Evolutionary conservation across 1,140 invertebrate species (phyloP).

Genomic region (Heliconius nattereri): DNA sequence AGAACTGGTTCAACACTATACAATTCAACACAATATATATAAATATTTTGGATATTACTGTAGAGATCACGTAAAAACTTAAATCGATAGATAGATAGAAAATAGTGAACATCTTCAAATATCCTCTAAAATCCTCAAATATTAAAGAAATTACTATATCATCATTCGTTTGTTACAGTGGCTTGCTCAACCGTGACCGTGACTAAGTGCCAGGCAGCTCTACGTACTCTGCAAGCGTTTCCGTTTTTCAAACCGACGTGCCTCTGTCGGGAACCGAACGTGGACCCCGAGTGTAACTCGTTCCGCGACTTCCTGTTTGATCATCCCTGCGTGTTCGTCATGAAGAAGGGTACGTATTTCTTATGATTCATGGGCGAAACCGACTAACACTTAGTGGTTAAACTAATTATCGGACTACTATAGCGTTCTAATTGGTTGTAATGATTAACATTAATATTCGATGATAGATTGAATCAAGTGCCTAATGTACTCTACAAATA

Average conservation of each 20-base stretch:
- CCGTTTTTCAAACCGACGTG: constrained; percentile 95
- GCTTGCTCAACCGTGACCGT: constrained; percentile 95
- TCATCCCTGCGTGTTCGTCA: constrained; percentile 93
- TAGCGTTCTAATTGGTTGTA: neutral
- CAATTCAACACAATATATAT: too few species aligned
- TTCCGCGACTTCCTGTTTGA: constrained; percentile 95
- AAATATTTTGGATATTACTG: neutral
- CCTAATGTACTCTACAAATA: too few species aligned
- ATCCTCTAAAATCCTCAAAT: too few species aligned
- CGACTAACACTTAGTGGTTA: neutral
- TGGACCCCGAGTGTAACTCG: constrained; percentile 94
- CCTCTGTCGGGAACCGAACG: constrained; percentile 92
- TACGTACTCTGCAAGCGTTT: constrained; percentile 92
- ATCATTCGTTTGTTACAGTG: constrained; percentile 84
- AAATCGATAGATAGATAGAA: too few species aligned
- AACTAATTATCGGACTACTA: neutral
- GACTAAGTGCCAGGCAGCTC: constrained; percentile 93
- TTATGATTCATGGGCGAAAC: too few species aligned
- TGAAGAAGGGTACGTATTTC: constrained; percentile 88
- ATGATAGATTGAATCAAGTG: too few species aligned
- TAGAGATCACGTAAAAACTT: too few species aligned
- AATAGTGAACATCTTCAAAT: too few species aligned
- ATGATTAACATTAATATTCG: neutral
- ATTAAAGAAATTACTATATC: neutral
- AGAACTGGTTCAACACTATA: neutral